Percentiles rank a stretch among this genome's conserved stretches.
phyloP scores from a whole-genome alignment of 2,888 invertebrate genomes.

The Caenorhabditis angaria region DNA sequence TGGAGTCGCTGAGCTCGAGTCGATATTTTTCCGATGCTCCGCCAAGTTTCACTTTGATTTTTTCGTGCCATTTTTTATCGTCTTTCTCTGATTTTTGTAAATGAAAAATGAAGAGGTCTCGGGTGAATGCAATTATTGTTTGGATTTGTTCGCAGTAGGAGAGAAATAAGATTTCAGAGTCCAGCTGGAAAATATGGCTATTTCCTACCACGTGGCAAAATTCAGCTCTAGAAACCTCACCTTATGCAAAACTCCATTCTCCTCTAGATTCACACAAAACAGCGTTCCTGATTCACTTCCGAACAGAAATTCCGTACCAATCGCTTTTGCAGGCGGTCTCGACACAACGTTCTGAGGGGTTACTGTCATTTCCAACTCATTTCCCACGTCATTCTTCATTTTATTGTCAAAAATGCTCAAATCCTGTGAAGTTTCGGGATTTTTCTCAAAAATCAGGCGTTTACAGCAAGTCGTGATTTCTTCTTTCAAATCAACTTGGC shows the following conservation, averaged over 20 bases:
- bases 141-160: constrained; percentile 22
- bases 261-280: constrained; percentile 22
- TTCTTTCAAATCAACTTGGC: constrained; percentile 28
- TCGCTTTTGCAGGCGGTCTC: constrained; percentile 1
- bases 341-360: not conserved
- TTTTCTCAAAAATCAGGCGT: constrained; percentile 18
- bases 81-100: no score
- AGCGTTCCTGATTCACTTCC: constrained; percentile 18
- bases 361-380: not conserved
- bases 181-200: constrained; percentile 15
- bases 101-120: constrained; percentile 33
- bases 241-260: constrained; percentile 25
- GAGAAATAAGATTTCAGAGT: constrained; percentile 36
- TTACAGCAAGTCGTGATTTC: constrained; percentile 16
- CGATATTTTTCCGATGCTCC: constrained; percentile 74
- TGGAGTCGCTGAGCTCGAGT: constrained; percentile 38
- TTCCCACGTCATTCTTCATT: not conserved
- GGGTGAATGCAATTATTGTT: constrained; percentile 28
- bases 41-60: constrained; percentile 81
- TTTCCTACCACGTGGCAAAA: not conserved
- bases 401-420: not conserved
- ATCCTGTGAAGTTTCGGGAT: not conserved
- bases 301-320: constrained; percentile 31
- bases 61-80: constrained; percentile 23
- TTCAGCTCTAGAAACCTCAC: constrained; percentile 8